Evolutionary conservation across 2,797 vertebrate genomes (phyloP), one percentile per base, ranked within the genome.

Genomic region (Tolypeutes matacus): DNA sequence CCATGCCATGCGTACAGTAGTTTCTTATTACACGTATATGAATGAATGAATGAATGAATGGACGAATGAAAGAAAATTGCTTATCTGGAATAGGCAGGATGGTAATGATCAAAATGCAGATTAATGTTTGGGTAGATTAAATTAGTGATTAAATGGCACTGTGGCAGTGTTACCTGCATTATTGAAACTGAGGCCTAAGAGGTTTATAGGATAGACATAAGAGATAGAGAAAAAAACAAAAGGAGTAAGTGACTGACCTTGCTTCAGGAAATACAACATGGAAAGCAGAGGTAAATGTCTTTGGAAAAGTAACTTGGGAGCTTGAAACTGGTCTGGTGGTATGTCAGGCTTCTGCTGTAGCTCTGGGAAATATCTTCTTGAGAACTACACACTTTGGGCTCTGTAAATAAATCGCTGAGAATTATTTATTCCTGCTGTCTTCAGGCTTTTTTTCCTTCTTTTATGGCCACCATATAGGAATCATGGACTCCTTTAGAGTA

Each of bases 291-390:
- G 93, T 18, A n/a, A 78, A 49, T 0, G 67, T 58, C 81, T 92
- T 89, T 53, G 67, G 81, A 86, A 73, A 91, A 83, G 60, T 11
- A 18, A 34, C 25, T 53, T 49, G 92, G 91, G 67, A 92, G 78
- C 31, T 56, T 60, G 65, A 64, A 67, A 51, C 31, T 0, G 80
- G 62, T 34, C 92, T 96, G 97, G 64, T 78, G 86, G 81, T 49
- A 42, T 36, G 81, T 86, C 81, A 82, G 14, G 34, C n/a, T 65
- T 18, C 82, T 49, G 80, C 56, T 51, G 86, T 11, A 18, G 96
- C 86, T 97, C 97, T 97, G 97, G 97, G 83, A 96, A 97, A 94
- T 93, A 53, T 97, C 97, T 96, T 46, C 60, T 76, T 96, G 93
- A 76, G 90, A 93, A 91, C 93, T 92, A 81, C 96, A 60, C 90